Base-by-base conservation (phyloP, 2,888 invertebrate genomes). In the Chamaedrilus cognettii region DNA sequence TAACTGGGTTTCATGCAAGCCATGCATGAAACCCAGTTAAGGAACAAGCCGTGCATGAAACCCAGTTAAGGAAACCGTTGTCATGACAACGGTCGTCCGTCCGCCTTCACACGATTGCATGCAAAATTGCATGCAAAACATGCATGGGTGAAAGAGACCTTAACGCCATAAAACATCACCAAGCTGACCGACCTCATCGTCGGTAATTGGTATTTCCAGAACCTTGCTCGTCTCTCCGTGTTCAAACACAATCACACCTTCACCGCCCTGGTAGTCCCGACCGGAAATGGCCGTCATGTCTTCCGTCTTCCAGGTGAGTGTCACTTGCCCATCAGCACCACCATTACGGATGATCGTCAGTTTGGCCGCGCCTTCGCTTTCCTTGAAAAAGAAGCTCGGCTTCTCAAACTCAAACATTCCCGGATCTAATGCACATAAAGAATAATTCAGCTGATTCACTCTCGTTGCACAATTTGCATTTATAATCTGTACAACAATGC, bases 201-300 rank as follows among this genome's bases (percentile, higher is more conserved):
- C 86, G 32, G 86, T 83, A 66, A 88, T 87, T 1, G 85, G 84
- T 60, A 88, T 85, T 68, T 86, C 86, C 51, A 88, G 79, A 55
- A 81, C 80, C 72, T 86, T 85, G 72, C 85, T 84, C 15, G 84
- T 84, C 83, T 87, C 85, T 7, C 84, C 81, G 62, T 82, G 81
- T 7, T 75, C 77, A 68, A 84, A 84, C 7, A 68, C 70, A 19
- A 88, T 74, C n/a, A 34, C 49, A 11, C 87, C 87, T 69, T 84
- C 82, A 0, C 86, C 86, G 0, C 87, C 87, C 23, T 79, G 75
- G 74, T 85, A 88, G 78, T 88, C 88, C 64, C 83, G 80, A 3
- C 86, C 86, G 33, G 83, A 82, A 51, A 85, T 82, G 1, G 88
- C 88, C 7, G 87, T 85, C 66, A 87, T 85, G 76, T 88, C 88